Evolutionary conservation across 2,888 invertebrate genomes (phyloP), one percentile per base, ranked within the genome.

Genomic region (Ochropleura leucogaster): DNA sequence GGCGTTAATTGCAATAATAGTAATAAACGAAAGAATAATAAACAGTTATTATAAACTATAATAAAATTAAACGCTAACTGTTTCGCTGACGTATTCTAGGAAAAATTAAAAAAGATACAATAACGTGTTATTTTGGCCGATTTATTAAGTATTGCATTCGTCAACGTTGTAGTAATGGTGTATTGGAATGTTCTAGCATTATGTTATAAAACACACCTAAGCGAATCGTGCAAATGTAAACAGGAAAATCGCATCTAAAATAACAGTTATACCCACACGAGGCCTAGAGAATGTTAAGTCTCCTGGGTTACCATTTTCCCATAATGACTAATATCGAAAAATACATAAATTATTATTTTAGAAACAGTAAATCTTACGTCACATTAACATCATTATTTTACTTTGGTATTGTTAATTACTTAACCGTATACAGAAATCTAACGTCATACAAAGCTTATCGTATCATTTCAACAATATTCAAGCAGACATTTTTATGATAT

Each of bases 231-330:
- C 7, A 49, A 46, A 59, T 6, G 47, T 49, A 57, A 72, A 81
- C 80, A 80, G 80, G 80, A 80, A 81, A 81, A 77, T 62, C 9
- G n/a, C 42, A 44, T 72, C 18, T 60, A 30, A 76, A 59, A 76
- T 62, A 63, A 66, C 77, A 55, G 62, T 66, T 78, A 49, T 42
- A 51, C 9, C 18, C n/a, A 53, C 14, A 20, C 14, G 30, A 4
- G n/a, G 30, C 55, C 16, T 66, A 63, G 65, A 79, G 12, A 51
- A 46, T 55, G n/a, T 53, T n/a, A 60, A 60, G 53, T 47, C 53
- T 49, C 20, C 59, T 53, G 40, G 42, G n/a, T 66, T 51, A 53
- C 14, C 10, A 53, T 66, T 59, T 70, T 63, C 53, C n/a, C 53
- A 47, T n/a, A 20, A 18, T 65, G 49, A 67, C 9, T 67, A 59